Evolutionary conservation across 2,888 invertebrate species (phyloP).

Genomic region (Eulithis testata): DNA sequence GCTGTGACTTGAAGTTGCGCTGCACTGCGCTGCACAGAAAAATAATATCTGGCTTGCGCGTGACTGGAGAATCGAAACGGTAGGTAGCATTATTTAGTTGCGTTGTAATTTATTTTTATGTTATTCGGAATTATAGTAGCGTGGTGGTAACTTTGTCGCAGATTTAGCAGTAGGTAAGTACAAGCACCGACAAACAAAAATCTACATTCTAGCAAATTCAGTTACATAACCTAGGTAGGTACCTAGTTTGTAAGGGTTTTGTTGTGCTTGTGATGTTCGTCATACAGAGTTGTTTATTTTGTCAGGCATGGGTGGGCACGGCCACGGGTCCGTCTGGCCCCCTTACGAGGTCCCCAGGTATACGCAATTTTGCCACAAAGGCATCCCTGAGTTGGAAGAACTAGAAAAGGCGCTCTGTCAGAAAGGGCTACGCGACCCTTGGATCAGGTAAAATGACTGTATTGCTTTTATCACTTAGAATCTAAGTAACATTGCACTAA

Average conservation of each 20-base stretch:
- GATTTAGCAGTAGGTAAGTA: neutral
- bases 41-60: no score
- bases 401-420: constrained; percentile 87
- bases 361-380: constrained; percentile 89
- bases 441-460: constrained; percentile 87
- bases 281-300: constrained; percentile 2
- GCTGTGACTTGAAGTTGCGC: no score
- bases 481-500: neutral
- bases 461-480: neutral
- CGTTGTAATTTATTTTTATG: no score
- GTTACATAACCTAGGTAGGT: constrained; percentile 47
- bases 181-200: neutral
- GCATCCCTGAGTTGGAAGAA: constrained; percentile 86
- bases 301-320: constrained; percentile 65
- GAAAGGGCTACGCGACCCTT: constrained; percentile 92
- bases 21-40: no score
- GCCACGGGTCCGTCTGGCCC: constrained; percentile 63
- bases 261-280: constrained; percentile 24
- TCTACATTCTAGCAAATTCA: neutral
- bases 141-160: no score
- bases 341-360: constrained; percentile 89
- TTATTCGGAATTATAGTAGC: no score
- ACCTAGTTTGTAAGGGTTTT: constrained; percentile 46
- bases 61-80: no score
- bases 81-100: no score